Evolutionary conservation across 2,888 invertebrate species (phyloP).

Genomic region (Aspidiotus rigidus): DNA sequence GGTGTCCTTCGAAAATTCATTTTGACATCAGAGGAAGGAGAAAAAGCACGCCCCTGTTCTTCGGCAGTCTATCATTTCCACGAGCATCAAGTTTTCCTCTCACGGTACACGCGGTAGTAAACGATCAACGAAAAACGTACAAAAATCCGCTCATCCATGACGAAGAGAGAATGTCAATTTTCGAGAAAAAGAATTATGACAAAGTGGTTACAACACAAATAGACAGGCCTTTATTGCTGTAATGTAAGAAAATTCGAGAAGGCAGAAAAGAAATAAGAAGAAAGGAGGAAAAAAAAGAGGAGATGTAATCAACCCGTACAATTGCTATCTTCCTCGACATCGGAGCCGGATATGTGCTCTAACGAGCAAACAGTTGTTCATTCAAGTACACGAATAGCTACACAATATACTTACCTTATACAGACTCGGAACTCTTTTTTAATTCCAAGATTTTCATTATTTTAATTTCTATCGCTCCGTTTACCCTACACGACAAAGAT

Average conservation of each 20-base stretch:
- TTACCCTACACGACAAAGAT: too few relatives aligned
- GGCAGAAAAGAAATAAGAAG: not conserved
- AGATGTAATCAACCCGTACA: slow-evolving; percentile 8
- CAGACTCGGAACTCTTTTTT: not conserved
- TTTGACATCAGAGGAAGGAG: too few relatives aligned
- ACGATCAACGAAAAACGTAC: not conserved
- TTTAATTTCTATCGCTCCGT: not conserved
- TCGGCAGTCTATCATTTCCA: too few relatives aligned
- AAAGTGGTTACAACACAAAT: slow-evolving; percentile 6
- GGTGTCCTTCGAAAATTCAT: too few relatives aligned
- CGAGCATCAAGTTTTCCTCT: too few relatives aligned
- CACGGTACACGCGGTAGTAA: slow-evolving; percentile 38
- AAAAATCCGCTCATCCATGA: slow-evolving; percentile 1
- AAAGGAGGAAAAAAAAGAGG: slow-evolving; percentile 6
- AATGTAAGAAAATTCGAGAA: not conserved
- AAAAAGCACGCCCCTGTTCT: too few relatives aligned
- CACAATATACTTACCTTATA: too few relatives aligned
- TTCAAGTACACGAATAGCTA: not conserved
- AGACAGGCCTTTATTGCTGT: too few relatives aligned
- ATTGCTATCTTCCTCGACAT: slow-evolving; percentile 11
- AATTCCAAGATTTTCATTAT: slow-evolving; percentile 1
- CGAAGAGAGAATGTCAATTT: slow-evolving; percentile 9
- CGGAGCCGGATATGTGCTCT: slow-evolving; percentile 13
- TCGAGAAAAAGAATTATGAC: slow-evolving; percentile 14
- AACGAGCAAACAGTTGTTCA: slow-evolving; percentile 13